Evolutionary conservation across 1,140 invertebrate species (phyloP).

Genomic region (Bombus soroeensis): DNA sequence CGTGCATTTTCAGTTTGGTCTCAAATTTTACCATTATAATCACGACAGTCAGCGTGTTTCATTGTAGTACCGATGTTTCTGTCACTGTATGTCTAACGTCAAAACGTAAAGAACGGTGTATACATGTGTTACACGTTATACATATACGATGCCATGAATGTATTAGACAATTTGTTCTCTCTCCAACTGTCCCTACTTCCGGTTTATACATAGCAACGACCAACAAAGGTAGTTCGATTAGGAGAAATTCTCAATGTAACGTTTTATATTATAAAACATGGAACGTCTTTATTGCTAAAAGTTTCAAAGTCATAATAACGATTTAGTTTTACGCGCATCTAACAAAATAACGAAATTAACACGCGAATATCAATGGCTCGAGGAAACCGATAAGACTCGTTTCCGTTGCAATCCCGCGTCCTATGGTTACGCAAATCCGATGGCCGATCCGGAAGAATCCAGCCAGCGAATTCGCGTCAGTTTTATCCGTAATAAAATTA

Average conservation of each 20-base stretch:
- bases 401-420: slow-evolving; percentile 22
- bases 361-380: slow-evolving; percentile 20
- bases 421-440: slow-evolving; percentile 15
- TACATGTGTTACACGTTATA: background rate
- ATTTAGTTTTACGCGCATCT: background rate
- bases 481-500: slow-evolving; percentile 61
- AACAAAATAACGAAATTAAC: background rate
- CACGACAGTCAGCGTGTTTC: no score
- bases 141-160: background rate
- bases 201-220: background rate
- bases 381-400: slow-evolving; percentile 57
- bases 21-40: no score
- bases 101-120: background rate
- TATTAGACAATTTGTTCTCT: background rate
- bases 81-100: background rate
- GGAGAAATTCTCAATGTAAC: background rate
- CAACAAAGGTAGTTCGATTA: background rate
- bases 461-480: slow-evolving; percentile 17
- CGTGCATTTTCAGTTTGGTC: no score
- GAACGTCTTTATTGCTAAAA: background rate
- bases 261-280: background rate
- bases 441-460: background rate
- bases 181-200: background rate
- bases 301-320: background rate
- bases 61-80: no score